Evolutionary conservation across 1,140 invertebrate genomes (phyloP).

Genomic region (Megalonaias nervosa): DNA sequence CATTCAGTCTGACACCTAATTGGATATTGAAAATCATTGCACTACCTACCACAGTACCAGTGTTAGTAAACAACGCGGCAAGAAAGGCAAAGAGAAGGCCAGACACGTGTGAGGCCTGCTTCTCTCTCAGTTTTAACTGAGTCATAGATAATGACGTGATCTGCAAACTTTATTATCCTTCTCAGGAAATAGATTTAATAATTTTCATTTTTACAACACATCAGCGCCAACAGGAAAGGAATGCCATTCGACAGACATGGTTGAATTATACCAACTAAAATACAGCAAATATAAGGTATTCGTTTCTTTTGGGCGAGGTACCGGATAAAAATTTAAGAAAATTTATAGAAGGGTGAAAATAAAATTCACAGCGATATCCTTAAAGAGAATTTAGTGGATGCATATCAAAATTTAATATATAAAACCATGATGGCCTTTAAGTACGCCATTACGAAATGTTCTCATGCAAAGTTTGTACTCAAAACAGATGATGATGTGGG

Average conservation of each 20-base stretch:
- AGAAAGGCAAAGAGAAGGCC: not conserved
- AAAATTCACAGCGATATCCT: constrained; percentile 79
- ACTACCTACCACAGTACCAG: no score
- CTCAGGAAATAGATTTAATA: constrained; percentile 16
- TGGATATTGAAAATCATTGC: no score
- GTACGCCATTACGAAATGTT: constrained; percentile 80
- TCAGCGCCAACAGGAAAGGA: constrained; percentile 10
- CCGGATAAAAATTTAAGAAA: not conserved
- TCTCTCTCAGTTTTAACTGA: constrained; percentile 17
- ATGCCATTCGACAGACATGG: constrained; percentile 46
- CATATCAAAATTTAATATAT: constrained; percentile 87
- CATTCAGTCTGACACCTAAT: no score
- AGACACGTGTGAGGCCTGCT: constrained; percentile 12
- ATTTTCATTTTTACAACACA: constrained; percentile 28
- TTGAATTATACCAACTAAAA: constrained; percentile 34
- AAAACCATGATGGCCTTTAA: constrained; percentile 88
- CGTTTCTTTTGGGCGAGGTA: constrained; percentile 35
- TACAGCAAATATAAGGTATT: constrained; percentile 35
- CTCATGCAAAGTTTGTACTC: constrained; percentile 72
- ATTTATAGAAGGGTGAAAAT: constrained; percentile 74
- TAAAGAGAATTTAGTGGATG: constrained; percentile 85
- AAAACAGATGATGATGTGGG: constrained; percentile 74
- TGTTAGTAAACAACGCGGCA: no score
- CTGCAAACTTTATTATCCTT: constrained; percentile 2
- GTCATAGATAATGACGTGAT: constrained; percentile 22